Conservation (phyloP, 2,113 vertebrate genomes). For the Eonycteris spelaea region DNA sequence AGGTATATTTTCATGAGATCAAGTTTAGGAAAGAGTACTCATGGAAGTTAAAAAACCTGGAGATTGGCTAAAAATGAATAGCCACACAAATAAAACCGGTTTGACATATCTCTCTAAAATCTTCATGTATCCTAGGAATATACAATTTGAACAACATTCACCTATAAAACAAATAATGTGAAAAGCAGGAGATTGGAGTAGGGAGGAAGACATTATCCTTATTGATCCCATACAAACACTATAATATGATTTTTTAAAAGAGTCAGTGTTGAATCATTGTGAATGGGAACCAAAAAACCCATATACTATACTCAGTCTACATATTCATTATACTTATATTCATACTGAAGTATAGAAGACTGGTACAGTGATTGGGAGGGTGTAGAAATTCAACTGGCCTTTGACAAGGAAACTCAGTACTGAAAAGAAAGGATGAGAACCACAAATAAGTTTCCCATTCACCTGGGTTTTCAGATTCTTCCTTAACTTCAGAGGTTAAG, state of each 20-base stretch:
- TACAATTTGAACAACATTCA: background rate
- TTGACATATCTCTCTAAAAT: background rate
- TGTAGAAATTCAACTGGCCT: background rate
- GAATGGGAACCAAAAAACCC: background rate
- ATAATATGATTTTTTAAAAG: constrained; percentile 14
- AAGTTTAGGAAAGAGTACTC: background rate
- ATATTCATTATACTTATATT: background rate
- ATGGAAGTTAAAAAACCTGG: constrained; percentile 15
- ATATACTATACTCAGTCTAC: background rate
- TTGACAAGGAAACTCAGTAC: background rate
- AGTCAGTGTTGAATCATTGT: background rate
- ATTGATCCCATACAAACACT: background rate
- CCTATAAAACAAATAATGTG: background rate
- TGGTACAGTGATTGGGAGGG: background rate
- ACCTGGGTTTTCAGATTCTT: background rate
- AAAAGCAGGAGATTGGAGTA: background rate
- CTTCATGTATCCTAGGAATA: background rate
- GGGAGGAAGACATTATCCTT: background rate
- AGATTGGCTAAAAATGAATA: background rate
- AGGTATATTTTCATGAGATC: background rate
- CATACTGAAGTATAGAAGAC: background rate
- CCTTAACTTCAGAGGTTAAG: background rate
- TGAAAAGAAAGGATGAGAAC: background rate
- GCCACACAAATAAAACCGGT: background rate
- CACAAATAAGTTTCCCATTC: background rate